Conservation (phyloP, 2,113 vertebrate genomes). For the Atractosteus spatula region DNA sequence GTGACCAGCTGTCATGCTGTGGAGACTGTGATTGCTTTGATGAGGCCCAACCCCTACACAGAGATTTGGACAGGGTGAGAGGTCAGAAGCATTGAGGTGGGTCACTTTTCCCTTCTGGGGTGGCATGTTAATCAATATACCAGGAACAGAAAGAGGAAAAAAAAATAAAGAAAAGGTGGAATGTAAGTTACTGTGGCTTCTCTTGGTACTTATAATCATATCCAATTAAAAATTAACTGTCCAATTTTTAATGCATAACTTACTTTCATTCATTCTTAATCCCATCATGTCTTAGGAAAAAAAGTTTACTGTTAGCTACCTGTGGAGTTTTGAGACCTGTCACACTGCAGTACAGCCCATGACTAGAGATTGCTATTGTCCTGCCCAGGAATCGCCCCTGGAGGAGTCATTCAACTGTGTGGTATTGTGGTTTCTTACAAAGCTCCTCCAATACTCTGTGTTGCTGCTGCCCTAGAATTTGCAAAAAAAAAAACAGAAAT, state of each 20-base stretch:
- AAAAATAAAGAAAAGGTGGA: background rate
- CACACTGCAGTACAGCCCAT: background rate
- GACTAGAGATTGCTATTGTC: background rate
- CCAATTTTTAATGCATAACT: background rate
- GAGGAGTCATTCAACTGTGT: background rate
- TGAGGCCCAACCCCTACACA: constrained; percentile 25
- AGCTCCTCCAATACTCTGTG: no score
- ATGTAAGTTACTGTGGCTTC: background rate
- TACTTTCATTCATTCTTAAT: background rate
- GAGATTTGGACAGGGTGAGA: constrained; percentile 27
- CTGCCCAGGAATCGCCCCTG: constrained; percentile 9
- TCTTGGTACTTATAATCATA: constrained; percentile 1
- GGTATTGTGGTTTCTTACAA: no score
- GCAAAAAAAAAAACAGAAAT: no score
- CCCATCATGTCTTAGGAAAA: background rate
- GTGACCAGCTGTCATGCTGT: constrained; percentile 24
- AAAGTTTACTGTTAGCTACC: background rate
- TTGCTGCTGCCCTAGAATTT: no score
- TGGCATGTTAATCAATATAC: constrained; percentile 12
- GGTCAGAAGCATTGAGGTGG: constrained; percentile 36
- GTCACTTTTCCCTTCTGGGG: constrained; percentile 27
- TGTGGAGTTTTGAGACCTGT: background rate
- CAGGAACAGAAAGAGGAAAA: background rate
- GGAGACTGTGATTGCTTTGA: constrained; percentile 32
- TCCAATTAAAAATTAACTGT: background rate